These are phyloP conservation scores for Luidia sarsii DNA, from an alignment of 53 echinoderm and acorn worm species.

Conservation along the genomic window DNA sequence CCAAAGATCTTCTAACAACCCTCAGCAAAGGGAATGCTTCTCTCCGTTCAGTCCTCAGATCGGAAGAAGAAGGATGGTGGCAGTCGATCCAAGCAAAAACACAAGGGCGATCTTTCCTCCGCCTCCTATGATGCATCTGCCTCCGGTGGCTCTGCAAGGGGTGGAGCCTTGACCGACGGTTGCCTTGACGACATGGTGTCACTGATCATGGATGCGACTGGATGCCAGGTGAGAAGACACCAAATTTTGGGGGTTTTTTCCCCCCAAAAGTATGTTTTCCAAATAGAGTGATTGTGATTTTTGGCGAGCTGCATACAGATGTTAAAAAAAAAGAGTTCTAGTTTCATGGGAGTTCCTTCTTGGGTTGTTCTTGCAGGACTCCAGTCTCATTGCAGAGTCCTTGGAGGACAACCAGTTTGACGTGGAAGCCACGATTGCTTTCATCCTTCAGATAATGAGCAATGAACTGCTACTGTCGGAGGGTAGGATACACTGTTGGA, in stretches of 20 bases:
- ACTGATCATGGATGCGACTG: slow-evolving; percentile 81
- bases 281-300: neutral
- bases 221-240: slow-evolving; percentile 87
- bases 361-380: slow-evolving; percentile 53
- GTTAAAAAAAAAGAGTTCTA: neutral
- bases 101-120: neutral
- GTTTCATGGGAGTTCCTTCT: neutral
- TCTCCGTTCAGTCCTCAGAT: slow-evolving; percentile 33
- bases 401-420: slow-evolving; percentile 65
- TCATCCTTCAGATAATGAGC: slow-evolving; percentile 60
- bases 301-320: neutral
- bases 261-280: too few species aligned
- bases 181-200: slow-evolving; percentile 64
- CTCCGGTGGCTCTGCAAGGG: neutral
- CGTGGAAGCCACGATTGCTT: slow-evolving; percentile 70
- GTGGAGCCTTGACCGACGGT: neutral
- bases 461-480: too few species aligned
- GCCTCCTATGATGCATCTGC: slow-evolving; percentile 16
- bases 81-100: slow-evolving; percentile 20
- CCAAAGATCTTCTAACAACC: too few species aligned
- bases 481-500: too few species aligned
- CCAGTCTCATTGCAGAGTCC: slow-evolving; percentile 65
- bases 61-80: neutral
- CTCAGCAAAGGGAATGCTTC: too few species aligned
- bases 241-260: too few species aligned